Evolutionary conservation across 1,140 invertebrate genomes (phyloP).

Genomic region (Pachyrhynchus sulphureomaculatus): DNA sequence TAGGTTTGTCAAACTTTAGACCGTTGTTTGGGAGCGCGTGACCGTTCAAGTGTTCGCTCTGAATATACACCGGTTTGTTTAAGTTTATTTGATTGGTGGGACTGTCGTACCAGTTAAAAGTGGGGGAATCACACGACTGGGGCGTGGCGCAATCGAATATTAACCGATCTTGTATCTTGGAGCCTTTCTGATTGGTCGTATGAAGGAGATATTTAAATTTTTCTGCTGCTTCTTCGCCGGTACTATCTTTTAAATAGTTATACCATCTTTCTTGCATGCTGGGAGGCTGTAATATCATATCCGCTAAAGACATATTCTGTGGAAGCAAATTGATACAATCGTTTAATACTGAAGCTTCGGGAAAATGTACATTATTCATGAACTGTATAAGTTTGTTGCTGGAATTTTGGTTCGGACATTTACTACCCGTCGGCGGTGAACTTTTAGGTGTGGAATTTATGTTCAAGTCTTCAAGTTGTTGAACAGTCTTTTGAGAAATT

Average conservation of each 20-base stretch:
- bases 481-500: neutral
- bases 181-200: constrained; percentile 40
- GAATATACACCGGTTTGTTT: constrained; percentile 44
- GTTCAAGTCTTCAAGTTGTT: neutral
- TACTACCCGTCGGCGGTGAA: neutral
- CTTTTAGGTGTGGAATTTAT: neutral
- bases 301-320: constrained; percentile 47
- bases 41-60: constrained; percentile 42
- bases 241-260: constrained; percentile 51
- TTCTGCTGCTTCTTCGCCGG: constrained; percentile 47
- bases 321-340: constrained; percentile 49
- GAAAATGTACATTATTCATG: constrained; percentile 58
- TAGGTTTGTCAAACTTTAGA: constrained; percentile 32
- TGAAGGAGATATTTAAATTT: constrained; percentile 51
- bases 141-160: constrained; percentile 34
- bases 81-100: constrained; percentile 46
- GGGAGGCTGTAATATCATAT: constrained; percentile 47
- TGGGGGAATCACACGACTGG: constrained; percentile 38
- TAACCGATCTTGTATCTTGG: constrained; percentile 27
- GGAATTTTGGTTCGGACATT: neutral
- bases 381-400: constrained; percentile 54
- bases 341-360: constrained; percentile 49
- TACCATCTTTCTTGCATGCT: constrained; percentile 49
- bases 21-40: constrained; percentile 36
- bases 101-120: constrained; percentile 43